Evolutionary conservation across 2,113 vertebrate genomes (phyloP).

Genomic region (Cyanoderma ruficeps): DNA sequence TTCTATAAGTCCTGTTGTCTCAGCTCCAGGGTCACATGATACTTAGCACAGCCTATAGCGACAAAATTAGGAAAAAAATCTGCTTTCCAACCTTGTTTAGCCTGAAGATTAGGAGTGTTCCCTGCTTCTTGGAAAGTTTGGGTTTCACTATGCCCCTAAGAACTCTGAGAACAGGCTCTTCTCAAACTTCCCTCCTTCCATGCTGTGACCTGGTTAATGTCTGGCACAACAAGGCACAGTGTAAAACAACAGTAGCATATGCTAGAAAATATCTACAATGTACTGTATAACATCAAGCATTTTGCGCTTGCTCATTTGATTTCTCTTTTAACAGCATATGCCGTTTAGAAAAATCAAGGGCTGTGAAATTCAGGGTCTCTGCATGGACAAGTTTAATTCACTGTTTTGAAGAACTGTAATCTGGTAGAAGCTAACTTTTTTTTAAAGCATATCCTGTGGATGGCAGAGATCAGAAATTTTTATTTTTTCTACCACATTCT

Average conservation of each 20-base stretch:
- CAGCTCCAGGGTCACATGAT: background rate
- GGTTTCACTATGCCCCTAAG: fast-evolving
- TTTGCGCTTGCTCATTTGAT: slow-evolving; percentile 19
- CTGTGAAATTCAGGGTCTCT: slow-evolving; percentile 20
- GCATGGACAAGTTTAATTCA: background rate
- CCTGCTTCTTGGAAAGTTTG: background rate
- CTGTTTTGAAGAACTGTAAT: background rate
- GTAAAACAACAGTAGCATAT: slow-evolving; percentile 19
- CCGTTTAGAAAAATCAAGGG: background rate
- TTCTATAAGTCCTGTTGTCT: background rate
- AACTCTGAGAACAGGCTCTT: background rate
- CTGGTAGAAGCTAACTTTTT: background rate
- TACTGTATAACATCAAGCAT: background rate
- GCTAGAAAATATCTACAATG: slow-evolving; percentile 14
- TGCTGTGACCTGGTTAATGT: slow-evolving; percentile 24
- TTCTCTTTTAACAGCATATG: slow-evolving; percentile 23
- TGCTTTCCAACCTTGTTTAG: background rate
- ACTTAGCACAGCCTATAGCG: background rate
- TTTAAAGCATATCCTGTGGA: background rate
- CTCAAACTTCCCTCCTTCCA: background rate
- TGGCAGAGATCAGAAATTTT: background rate
- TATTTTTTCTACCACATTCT: background rate
- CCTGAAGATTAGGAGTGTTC: background rate
- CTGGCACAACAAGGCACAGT: background rate
- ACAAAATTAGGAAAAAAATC: background rate